Conservation (phyloP, 2,888 invertebrate species). For the Limnephilus rhombicus region DNA sequence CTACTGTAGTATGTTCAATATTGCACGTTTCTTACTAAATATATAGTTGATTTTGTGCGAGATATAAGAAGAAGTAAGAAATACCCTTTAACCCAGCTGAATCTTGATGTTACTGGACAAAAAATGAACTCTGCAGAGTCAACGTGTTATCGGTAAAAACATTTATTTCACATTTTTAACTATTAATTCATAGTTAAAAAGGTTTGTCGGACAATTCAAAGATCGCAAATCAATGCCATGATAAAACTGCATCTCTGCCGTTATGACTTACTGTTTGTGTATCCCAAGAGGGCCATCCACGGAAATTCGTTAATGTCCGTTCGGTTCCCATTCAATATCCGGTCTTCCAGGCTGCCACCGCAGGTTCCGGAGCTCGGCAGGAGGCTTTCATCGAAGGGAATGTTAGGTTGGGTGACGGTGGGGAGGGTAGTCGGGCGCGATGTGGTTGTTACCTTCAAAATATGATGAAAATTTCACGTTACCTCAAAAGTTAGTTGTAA, state of each 20-base stretch:
- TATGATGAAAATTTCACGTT: neutral
- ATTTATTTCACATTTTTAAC: neutral
- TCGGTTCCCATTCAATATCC: constrained; percentile 80
- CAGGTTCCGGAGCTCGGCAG: constrained; percentile 72
- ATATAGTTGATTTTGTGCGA: too few species aligned
- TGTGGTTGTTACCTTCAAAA: neutral
- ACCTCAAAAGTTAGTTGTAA: too few species aligned
- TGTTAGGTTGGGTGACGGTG: constrained; percentile 26
- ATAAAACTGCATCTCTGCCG: neutral
- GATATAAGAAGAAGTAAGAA: too few species aligned
- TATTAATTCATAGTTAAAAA: neutral
- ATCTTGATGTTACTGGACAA: neutral
- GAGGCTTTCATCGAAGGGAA: constrained; percentile 50
- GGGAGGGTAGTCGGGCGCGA: constrained; percentile 35
- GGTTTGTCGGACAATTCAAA: neutral
- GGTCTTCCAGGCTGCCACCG: constrained; percentile 79
- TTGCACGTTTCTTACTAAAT: too few species aligned
- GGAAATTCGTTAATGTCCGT: constrained; percentile 82
- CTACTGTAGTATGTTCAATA: too few species aligned
- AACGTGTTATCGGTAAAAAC: neutral
- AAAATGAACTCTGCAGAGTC: neutral
- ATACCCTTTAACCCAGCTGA: neutral
- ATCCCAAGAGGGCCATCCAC: constrained; percentile 80
- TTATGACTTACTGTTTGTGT: constrained; percentile 69
- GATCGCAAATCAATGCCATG: neutral